These are phyloP conservation scores for Apodemia duryi DNA, from an alignment of 2,888 invertebrate species.

Conservation along the genomic window DNA sequence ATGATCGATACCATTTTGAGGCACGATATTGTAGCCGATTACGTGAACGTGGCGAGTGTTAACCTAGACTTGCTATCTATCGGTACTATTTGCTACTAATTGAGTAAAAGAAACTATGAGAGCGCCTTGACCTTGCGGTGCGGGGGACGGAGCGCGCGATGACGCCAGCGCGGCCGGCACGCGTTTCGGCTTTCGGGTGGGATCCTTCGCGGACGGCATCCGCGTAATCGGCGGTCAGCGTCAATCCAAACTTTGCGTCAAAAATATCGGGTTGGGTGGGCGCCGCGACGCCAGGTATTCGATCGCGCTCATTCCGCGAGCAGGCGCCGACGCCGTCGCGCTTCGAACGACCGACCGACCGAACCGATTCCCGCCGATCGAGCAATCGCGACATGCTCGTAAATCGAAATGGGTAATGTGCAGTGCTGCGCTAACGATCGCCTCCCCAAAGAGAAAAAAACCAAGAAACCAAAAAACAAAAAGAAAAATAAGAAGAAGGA, in stretches of 20 bases:
- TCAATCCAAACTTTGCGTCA: constrained; percentile 61
- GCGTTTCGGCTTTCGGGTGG: constrained; percentile 76
- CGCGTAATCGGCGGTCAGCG: constrained; percentile 75
- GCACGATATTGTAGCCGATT: constrained; percentile 17
- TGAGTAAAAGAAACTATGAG: constrained; percentile 61
- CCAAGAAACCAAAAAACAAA: constrained; percentile 58
- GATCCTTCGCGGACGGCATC: constrained; percentile 75
- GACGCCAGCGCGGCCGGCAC: constrained; percentile 71
- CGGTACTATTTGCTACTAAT: background rate
- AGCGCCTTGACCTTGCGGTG: constrained; percentile 75
- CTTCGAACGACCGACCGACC: constrained; percentile 71
- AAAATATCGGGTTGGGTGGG: constrained; percentile 71
- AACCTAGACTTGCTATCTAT: constrained; percentile 10
- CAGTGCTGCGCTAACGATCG: constrained; percentile 76
- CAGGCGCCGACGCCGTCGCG: constrained; percentile 77
- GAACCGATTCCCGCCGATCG: constrained; percentile 58
- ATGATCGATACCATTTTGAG: constrained; percentile 62
- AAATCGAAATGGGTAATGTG: constrained; percentile 76
- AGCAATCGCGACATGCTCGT: constrained; percentile 73
- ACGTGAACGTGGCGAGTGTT: constrained; percentile 4
- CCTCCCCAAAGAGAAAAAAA: constrained; percentile 60
- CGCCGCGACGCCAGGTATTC: constrained; percentile 58
- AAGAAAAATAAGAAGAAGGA: constrained; percentile 43
- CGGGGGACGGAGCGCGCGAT: constrained; percentile 67
- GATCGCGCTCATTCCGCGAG: constrained; percentile 69